Percentiles rank a stretch among this genome's conserved stretches.
These are phyloP conservation scores for Deroptyus accipitrinus DNA, from an alignment of 2,113 vertebrate genomes.

Conservation along the genomic window DNA sequence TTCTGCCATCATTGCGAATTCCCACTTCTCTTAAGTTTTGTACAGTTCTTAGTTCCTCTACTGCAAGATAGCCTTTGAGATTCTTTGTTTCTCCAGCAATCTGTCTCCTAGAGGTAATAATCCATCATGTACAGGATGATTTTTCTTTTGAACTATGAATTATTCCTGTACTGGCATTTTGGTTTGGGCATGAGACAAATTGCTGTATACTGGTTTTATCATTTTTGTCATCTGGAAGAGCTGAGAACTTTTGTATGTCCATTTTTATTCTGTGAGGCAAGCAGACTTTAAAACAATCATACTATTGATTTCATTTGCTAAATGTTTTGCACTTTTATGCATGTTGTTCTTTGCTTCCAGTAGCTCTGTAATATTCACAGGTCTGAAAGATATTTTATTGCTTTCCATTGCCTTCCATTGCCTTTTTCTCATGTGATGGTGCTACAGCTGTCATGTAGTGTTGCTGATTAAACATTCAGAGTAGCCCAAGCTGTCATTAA, in stretches of 20 bases:
- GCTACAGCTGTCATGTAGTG: background rate
- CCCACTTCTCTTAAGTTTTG: background rate
- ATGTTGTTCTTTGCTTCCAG: background rate
- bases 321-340: background rate
- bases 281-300: background rate
- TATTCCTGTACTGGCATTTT: background rate
- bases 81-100: background rate
- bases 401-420: background rate
- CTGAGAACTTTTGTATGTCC: background rate
- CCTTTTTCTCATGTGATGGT: background rate
- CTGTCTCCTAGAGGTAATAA: background rate
- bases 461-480: background rate
- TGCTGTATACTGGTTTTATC: background rate
- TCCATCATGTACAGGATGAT: background rate
- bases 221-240: background rate
- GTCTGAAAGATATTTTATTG: background rate
- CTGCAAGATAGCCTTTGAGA: background rate
- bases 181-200: background rate
- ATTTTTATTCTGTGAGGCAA: background rate
- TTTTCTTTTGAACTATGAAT: background rate
- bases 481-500: background rate
- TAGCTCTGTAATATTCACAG: background rate
- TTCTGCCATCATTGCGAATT: background rate
- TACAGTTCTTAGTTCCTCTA: background rate
- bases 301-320: background rate